Conservation (phyloP, 1,140 invertebrate genomes). For the Ganaspis sp. region DNA sequence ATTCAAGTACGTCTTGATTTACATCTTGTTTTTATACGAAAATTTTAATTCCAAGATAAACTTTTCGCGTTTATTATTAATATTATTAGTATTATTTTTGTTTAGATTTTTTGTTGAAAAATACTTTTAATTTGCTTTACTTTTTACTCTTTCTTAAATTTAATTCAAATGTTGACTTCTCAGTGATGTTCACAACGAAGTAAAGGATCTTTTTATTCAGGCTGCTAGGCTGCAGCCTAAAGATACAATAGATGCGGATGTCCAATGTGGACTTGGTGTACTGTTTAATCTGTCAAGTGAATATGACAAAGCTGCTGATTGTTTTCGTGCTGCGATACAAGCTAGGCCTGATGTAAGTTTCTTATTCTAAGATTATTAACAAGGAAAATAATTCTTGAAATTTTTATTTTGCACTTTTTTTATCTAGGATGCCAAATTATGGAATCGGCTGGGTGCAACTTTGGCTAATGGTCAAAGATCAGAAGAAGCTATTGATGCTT, state of each 20-base stretch:
- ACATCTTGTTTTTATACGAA: constrained; percentile 71
- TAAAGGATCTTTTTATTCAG: constrained; percentile 88
- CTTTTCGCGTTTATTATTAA: constrained; percentile 87
- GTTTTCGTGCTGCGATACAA: constrained; percentile 92
- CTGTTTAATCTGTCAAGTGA: constrained; percentile 96
- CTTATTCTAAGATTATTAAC: background rate
- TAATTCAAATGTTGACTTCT: constrained; percentile 42
- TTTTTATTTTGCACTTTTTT: background rate
- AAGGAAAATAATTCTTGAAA: too few relatives aligned
- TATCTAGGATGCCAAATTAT: constrained; percentile 91
- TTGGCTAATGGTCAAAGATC: constrained; percentile 96
- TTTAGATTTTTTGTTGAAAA: too few relatives aligned
- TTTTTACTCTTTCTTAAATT: background rate
- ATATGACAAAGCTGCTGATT: constrained; percentile 97
- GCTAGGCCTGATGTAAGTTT: constrained; percentile 83
- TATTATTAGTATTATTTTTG: too few relatives aligned
- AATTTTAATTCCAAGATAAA: constrained; percentile 81
- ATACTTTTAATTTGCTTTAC: too few relatives aligned
- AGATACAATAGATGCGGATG: constrained; percentile 90
- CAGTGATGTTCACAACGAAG: constrained; percentile 80
- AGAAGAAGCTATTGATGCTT: constrained; percentile 97
- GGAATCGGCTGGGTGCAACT: constrained; percentile 98
- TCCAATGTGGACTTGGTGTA: constrained; percentile 96
- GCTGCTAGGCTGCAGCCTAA: constrained; percentile 88
- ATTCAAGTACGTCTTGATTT: constrained; percentile 62